Base-by-base conservation (phyloP, 2,797 vertebrate species). In the Danio albolineatus region DNA sequence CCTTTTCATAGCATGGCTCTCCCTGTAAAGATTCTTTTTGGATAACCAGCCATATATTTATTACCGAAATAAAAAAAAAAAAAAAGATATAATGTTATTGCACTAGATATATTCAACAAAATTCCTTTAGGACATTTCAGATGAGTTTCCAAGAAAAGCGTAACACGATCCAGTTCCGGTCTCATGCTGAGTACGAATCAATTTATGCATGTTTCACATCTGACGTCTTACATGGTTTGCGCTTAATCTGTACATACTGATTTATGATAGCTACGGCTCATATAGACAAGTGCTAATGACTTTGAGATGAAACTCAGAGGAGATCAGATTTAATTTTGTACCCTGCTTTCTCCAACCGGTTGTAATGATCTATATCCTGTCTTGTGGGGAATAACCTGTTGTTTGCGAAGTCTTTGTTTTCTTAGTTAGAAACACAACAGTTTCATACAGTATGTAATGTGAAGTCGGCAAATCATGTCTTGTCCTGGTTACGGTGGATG, bases 31-130 rank as follows among this genome's bases (percentile, higher is more conserved):
- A 73, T n/a, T 53, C 1, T 54, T 81, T 56, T 77, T 73, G 82
- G 78, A 83, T 80, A 56, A 61, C 53, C 82, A 83, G 82, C 82
- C 82, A 83, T 83, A 83, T 84, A 84, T 82, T 84, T 84, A 84
- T 82, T 84, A 73, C 49, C 41, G 60, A 80, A 28, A 28, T 28
- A 28, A n/a, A 19, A 46, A 73, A 43, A 57, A 65, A 13, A 17
- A 66, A 61, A 17, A 65, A 65, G 70, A 53, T 46, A 9, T 48
- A 75, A 67, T 21, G 74, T 65, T 73, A 60, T 79, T 82, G 83
- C 80, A 82, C 83, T 84, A 82, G 59, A 76, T 74, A 53, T 57
- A 70, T 69, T 36, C 28, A 67, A 74, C 43, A 8, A 79, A 39
- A 19, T 4, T 79, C 38, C 49, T 46, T 19, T 62, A 54, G 49